Evolutionary conservation across 2,113 vertebrate genomes (phyloP).

Genomic region (Canis aureus): DNA sequence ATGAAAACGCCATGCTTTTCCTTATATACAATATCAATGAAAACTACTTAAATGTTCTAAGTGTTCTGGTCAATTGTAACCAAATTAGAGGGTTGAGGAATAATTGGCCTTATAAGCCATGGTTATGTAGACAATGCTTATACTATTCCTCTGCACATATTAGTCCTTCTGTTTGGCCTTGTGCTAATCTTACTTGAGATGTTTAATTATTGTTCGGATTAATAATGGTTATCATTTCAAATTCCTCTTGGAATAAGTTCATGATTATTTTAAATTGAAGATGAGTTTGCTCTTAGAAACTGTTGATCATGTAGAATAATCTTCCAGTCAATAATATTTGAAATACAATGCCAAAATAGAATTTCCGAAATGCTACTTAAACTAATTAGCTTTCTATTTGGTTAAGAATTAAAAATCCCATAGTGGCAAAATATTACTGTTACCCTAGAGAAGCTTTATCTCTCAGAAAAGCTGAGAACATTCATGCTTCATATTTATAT

Average conservation of each 20-base stretch:
- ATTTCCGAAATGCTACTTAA: background rate
- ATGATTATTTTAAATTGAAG: background rate
- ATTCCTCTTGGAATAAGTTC: background rate
- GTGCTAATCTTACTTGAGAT: background rate
- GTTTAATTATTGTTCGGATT: background rate
- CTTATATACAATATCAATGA: background rate
- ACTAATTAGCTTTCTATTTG: conserved; percentile 39
- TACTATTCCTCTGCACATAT: background rate
- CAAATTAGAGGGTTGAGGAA: fast-evolving
- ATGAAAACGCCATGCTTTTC: background rate
- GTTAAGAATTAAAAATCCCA: conserved; percentile 14
- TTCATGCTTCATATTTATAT: background rate
- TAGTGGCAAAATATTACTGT: background rate
- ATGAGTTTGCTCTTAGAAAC: background rate
- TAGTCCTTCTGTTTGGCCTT: background rate
- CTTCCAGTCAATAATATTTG: conserved; percentile 8
- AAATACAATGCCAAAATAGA: background rate
- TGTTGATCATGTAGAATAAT: background rate
- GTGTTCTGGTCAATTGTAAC: background rate
- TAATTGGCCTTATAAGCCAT: background rate
- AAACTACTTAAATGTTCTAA: background rate
- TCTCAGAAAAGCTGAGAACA: conserved; percentile 20
- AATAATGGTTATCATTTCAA: background rate
- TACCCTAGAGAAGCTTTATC: background rate
- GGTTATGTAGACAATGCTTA: background rate